phyloP scores from a whole-genome alignment of 2,797 vertebrate species.

The Spea hammondii region DNA sequence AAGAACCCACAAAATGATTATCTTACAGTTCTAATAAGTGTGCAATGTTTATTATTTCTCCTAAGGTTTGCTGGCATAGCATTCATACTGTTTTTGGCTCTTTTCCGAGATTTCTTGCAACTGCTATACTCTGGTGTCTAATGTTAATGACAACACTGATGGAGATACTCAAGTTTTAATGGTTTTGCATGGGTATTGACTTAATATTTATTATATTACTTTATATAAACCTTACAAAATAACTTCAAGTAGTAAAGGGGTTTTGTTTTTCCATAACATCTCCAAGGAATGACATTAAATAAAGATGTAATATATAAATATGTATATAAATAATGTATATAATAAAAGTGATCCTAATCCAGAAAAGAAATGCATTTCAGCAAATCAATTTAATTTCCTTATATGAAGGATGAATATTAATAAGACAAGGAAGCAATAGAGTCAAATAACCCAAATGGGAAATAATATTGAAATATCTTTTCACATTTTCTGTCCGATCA shows the following conservation, averaged over 20 bases:
- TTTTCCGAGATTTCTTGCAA: no score
- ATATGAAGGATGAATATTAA: conserved; percentile 37
- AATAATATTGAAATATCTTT: conserved; percentile 36
- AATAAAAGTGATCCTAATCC: conserved; percentile 26
- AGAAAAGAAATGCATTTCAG: conserved; percentile 33
- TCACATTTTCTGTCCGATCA: conserved; percentile 28
- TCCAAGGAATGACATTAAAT: conserved; percentile 5
- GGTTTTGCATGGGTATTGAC: not conserved
- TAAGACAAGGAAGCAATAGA: conserved; percentile 35
- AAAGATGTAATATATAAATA: conserved; percentile 16
- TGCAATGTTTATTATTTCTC: no score
- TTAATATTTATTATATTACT: conserved; percentile 10
- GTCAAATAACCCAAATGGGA: conserved; percentile 37
- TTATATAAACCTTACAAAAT: conserved; percentile 3
- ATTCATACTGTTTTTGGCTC: no score
- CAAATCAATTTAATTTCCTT: conserved; percentile 32
- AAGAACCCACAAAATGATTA: no score
- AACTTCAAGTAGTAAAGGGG: not conserved
- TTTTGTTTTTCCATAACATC: conserved; percentile 20
- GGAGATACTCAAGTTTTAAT: no score
- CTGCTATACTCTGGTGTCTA: no score
- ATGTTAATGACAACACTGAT: no score
- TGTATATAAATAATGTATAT: conserved; percentile 31
- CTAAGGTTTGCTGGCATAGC: no score
- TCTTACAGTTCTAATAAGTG: no score